phyloP scores from a whole-genome alignment of 2,888 invertebrate genomes.

The Heliconius ismenius region DNA sequence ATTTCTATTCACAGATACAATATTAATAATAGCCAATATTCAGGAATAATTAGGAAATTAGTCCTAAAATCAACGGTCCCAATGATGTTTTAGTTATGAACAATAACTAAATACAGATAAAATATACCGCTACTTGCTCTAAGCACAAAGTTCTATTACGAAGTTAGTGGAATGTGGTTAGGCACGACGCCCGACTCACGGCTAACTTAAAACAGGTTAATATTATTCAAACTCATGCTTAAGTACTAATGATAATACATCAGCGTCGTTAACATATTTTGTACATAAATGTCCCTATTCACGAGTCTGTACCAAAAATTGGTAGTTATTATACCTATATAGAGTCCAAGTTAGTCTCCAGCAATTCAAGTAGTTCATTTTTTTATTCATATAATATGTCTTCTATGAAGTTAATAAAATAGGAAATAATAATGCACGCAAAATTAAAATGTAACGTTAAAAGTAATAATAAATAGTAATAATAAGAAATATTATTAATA shows the following conservation, averaged over 20 bases:
- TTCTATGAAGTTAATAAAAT: neutral
- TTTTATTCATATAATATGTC: constrained; percentile 51
- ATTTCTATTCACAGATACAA: neutral
- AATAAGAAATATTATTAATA: neutral
- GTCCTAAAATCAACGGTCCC: neutral
- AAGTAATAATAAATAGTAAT: too few species aligned
- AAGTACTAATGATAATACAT: constrained; percentile 50
- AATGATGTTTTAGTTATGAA: constrained; percentile 10
- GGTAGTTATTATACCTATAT: constrained; percentile 30
- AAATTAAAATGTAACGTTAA: neutral
- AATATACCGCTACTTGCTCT: constrained; percentile 44
- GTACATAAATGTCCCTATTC: constrained; percentile 44
- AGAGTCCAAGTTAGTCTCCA: constrained; percentile 45
- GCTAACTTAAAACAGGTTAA: constrained; percentile 60
- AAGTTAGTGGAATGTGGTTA: constrained; percentile 60
- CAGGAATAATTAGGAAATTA: too few species aligned
- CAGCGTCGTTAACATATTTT: constrained; percentile 47
- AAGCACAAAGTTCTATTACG: constrained; percentile 55
- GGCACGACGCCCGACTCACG: constrained; percentile 55
- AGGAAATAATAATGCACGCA: neutral
- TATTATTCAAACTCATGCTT: constrained; percentile 55
- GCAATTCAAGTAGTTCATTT: constrained; percentile 57
- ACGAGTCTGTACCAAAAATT: constrained; percentile 30
- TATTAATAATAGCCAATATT: too few species aligned
- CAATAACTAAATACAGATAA: constrained; percentile 44